Conservation (phyloP, 2,888 invertebrate genomes). For the Bembecia ichneumoniformis region DNA sequence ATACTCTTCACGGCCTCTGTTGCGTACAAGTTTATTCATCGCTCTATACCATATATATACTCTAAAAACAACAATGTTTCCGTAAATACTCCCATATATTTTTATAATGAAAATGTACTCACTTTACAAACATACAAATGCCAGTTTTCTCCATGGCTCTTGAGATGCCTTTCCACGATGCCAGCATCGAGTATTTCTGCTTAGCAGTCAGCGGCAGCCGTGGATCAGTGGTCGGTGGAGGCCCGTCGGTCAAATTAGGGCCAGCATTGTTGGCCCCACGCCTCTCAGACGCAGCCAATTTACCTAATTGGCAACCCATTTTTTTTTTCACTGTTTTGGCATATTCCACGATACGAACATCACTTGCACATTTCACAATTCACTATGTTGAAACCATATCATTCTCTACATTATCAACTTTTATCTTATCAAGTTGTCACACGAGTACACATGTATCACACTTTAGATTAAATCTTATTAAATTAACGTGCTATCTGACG, state of each 20-base stretch:
- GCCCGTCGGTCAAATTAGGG: conserved; percentile 62
- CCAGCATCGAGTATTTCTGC: conserved; percentile 90
- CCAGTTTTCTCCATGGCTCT: conserved; percentile 91
- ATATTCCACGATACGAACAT: conserved; percentile 10
- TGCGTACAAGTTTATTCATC: too few relatives aligned
- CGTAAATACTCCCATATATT: too few relatives aligned
- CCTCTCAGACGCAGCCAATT: conserved; percentile 75
- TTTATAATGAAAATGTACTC: conserved; percentile 59
- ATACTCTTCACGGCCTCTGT: too few relatives aligned
- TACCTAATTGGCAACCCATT: conserved; percentile 86
- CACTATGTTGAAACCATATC: not conserved
- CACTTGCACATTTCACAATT: not conserved
- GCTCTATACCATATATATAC: too few relatives aligned
- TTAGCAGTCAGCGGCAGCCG: conserved; percentile 86
- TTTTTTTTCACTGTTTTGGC: conserved; percentile 12
- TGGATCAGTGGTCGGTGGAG: conserved; percentile 81
- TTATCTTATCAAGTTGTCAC: not conserved
- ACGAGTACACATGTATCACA: not conserved
- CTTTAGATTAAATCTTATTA: conserved; percentile 2
- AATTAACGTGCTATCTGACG: conserved; percentile 1
- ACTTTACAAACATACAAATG: conserved; percentile 93
- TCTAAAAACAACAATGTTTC: too few relatives aligned
- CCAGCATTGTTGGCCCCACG: conserved; percentile 54
- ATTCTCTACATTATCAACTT: not conserved
- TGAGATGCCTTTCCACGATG: conserved; percentile 93